These are phyloP conservation scores for Acrossocheilus wenchowensis DNA, from an alignment of 2,797 vertebrate species.

Conservation along the genomic window DNA sequence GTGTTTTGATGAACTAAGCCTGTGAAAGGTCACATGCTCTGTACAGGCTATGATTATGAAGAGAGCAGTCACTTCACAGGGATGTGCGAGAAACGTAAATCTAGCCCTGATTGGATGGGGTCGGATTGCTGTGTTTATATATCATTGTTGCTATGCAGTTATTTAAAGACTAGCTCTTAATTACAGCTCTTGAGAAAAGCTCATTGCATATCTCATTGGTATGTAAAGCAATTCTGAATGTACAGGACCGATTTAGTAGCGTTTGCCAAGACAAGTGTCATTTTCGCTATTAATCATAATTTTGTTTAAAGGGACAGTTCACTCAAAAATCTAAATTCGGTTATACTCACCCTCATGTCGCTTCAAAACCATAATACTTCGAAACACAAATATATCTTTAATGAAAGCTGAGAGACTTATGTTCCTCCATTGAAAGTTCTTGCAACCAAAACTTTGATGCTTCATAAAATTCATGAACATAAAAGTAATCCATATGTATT, in stretches of 20 bases:
- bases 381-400: too few relatives aligned
- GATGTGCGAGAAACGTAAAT: not conserved
- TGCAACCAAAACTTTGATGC: not conserved
- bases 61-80: not conserved
- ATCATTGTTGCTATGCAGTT: conserved; percentile 25
- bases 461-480: not conserved
- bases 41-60: conserved; percentile 1
- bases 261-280: not conserved
- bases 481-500: not conserved
- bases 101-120: conserved; percentile 3
- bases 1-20: conserved; percentile 15
- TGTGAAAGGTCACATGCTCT: conserved; percentile 40
- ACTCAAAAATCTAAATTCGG: not conserved
- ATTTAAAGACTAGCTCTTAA: conserved; percentile 12
- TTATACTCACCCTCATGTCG: not conserved
- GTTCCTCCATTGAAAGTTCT: not conserved
- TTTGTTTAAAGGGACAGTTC: not conserved
- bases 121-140: not conserved
- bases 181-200: not conserved
- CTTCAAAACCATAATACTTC: not conserved
- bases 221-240: not conserved
- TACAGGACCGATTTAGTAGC: not conserved
- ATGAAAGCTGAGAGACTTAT: not conserved
- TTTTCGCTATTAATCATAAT: not conserved
- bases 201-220: not conserved